phyloP scores from a whole-genome alignment of 2,113 vertebrate species.

The Labrus mixtus region DNA sequence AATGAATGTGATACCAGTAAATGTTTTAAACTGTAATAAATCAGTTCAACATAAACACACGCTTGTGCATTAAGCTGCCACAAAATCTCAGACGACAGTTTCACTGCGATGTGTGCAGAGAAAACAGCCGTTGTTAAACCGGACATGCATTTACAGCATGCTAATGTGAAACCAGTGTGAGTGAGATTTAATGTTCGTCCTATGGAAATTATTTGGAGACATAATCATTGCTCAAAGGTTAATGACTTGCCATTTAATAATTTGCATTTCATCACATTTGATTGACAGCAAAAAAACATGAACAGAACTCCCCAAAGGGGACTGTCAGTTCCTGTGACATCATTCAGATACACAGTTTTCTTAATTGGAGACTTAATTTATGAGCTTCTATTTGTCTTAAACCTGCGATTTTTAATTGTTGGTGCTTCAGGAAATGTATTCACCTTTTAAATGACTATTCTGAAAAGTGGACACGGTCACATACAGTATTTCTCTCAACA shows the following conservation, averaged over 20 bases:
- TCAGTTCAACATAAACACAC: background rate
- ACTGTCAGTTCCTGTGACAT: background rate
- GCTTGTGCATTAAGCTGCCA: background rate
- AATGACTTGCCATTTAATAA: constrained; percentile 19
- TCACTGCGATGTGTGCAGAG: background rate
- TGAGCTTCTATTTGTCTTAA: background rate
- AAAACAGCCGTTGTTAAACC: background rate
- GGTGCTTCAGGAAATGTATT: background rate
- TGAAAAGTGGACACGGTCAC: background rate
- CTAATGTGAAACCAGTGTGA: constrained; percentile 1
- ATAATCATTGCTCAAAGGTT: constrained; percentile 23
- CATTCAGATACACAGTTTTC: background rate
- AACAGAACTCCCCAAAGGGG: background rate
- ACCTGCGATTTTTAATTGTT: background rate
- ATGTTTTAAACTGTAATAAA: too few species aligned
- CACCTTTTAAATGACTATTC: background rate
- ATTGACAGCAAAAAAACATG: constrained; percentile 7
- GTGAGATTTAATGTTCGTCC: background rate
- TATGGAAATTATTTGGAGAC: background rate
- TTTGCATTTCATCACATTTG: constrained; percentile 11
- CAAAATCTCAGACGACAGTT: background rate
- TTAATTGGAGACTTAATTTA: background rate
- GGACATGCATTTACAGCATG: background rate
- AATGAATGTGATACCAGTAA: too few species aligned
- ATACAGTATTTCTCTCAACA: constrained; percentile 1